These are phyloP conservation scores for Julus scandinavius DNA, from an alignment of 2,888 invertebrate species.

Conservation along the genomic window DNA sequence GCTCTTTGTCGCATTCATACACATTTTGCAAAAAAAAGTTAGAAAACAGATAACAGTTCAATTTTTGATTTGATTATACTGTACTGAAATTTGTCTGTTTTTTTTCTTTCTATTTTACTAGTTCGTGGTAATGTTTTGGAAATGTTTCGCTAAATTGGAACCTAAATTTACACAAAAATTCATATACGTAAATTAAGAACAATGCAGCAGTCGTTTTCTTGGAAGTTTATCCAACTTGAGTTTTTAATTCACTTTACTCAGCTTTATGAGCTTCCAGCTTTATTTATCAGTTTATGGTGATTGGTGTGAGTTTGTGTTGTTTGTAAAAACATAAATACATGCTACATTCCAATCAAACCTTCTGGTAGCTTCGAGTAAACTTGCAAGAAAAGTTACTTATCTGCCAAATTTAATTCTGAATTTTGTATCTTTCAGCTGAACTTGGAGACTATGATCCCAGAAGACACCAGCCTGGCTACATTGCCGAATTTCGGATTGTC, in stretches of 20 bases:
- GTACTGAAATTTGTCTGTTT: too few species aligned
- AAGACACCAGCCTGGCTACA: conserved; percentile 88
- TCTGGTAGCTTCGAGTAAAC: not conserved
- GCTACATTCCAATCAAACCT: not conserved
- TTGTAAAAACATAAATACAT: not conserved
- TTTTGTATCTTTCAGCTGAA: conserved; percentile 77
- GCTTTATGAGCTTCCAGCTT: not conserved
- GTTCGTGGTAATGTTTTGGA: too few species aligned
- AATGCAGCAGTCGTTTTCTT: too few species aligned
- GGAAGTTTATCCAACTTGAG: too few species aligned
- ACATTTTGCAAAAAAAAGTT: too few species aligned
- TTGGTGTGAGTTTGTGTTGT: not conserved
- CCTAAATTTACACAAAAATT: too few species aligned
- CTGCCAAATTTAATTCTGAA: not conserved
- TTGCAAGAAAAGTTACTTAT: not conserved
- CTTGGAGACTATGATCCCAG: conserved; percentile 93
- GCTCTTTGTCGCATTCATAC: too few species aligned
- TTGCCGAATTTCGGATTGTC: conserved; percentile 92
- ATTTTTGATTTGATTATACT: too few species aligned
- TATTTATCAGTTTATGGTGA: not conserved
- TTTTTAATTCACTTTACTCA: not conserved
- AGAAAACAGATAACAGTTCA: too few species aligned
- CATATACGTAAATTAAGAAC: too few species aligned
- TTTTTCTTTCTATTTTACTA: too few species aligned
- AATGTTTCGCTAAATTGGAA: too few species aligned